These are phyloP conservation scores for Epinephelus lanceolatus DNA, from an alignment of 2,113 vertebrate species.

Conservation along the genomic window DNA sequence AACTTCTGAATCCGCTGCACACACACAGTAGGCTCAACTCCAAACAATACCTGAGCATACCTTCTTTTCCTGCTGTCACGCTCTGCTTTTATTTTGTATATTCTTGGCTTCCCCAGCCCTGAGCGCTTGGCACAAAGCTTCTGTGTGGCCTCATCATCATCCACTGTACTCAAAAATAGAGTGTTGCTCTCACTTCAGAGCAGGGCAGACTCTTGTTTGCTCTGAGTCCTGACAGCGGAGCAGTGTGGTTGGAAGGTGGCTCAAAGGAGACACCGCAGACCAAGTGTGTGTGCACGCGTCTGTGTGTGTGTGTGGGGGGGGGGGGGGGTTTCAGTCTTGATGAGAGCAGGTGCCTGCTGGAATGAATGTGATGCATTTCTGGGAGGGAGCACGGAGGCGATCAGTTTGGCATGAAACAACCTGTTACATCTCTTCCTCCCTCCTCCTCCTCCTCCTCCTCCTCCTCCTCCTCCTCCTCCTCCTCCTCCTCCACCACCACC, in stretches of 20 bases:
- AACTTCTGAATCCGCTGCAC: conserved; percentile 73
- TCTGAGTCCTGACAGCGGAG: conserved; percentile 71
- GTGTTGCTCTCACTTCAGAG: conserved; percentile 66
- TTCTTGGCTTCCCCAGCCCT: conserved; percentile 74
- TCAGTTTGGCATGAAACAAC: conserved; percentile 72
- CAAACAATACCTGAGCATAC: conserved; percentile 72
- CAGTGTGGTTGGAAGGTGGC: conserved; percentile 62
- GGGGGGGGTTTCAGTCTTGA: conserved; percentile 19
- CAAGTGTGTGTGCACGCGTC: conserved; percentile 25
- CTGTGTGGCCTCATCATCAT: conserved; percentile 70
- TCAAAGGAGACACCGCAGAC: conserved; percentile 56
- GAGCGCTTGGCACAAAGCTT: conserved; percentile 71
- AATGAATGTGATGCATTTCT: conserved; percentile 68
- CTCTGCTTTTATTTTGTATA: conserved; percentile 70
- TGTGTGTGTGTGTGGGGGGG: neutral
- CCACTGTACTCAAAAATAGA: conserved; percentile 74
- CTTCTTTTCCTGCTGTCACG: conserved; percentile 70
- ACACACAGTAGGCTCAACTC: conserved; percentile 64
- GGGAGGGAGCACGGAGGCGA: conserved; percentile 47
- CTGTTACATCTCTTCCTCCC: conserved; percentile 59
- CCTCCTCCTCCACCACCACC: conserved; percentile 34
- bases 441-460: conserved; percentile 29
- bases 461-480: conserved; percentile 29
- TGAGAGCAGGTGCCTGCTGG: conserved; percentile 64
- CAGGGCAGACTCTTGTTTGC: conserved; percentile 61